Percentiles rank a stretch among this genome's conserved stretches.
phyloP scores from a whole-genome alignment of 2,797 vertebrate genomes.

The Simalia tracyae region DNA sequence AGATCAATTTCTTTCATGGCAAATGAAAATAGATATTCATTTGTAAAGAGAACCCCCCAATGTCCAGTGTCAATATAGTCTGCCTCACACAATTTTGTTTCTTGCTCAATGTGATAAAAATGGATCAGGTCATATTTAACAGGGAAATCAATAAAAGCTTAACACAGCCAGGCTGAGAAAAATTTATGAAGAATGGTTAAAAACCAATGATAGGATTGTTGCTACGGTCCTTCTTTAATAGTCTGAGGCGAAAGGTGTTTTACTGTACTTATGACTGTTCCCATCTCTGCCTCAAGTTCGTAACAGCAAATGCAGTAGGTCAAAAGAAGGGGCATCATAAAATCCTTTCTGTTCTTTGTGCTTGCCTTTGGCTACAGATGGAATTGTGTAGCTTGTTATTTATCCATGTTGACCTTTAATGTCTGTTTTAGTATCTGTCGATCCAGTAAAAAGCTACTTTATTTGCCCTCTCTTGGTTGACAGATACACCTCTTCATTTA shows the following conservation, averaged over 20 bases:
- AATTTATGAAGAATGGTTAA: conserved; percentile 62
- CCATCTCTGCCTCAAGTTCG: conserved; percentile 34
- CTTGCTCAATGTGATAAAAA: conserved; percentile 51
- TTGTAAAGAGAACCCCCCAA: conserved; percentile 44
- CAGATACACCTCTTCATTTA: conserved; percentile 27
- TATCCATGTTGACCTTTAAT: conserved; percentile 66
- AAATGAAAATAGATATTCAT: conserved; percentile 31
- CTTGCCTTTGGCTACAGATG: conserved; percentile 48
- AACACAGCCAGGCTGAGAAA: conserved; percentile 51
- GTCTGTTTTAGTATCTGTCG: conserved; percentile 59
- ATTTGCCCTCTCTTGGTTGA: conserved; percentile 43
- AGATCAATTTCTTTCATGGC: conserved; percentile 51
- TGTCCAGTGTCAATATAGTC: conserved; percentile 42
- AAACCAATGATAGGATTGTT: conserved; percentile 52
- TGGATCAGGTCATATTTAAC: conserved; percentile 64
- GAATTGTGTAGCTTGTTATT: conserved; percentile 61
- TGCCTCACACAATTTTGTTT: conserved; percentile 52
- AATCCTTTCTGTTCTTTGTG: conserved; percentile 42
- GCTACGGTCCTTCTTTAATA: conserved; percentile 54
- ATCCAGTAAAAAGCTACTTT: conserved; percentile 59
- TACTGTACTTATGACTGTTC: conserved; percentile 19
- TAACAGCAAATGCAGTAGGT: conserved; percentile 25
- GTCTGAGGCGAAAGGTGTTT: conserved; percentile 27
- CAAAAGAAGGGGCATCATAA: conserved; percentile 40
- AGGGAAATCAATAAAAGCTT: conserved; percentile 64